Conservation (phyloP, 2,113 vertebrate species). For the Pseudonaja textilis region DNA sequence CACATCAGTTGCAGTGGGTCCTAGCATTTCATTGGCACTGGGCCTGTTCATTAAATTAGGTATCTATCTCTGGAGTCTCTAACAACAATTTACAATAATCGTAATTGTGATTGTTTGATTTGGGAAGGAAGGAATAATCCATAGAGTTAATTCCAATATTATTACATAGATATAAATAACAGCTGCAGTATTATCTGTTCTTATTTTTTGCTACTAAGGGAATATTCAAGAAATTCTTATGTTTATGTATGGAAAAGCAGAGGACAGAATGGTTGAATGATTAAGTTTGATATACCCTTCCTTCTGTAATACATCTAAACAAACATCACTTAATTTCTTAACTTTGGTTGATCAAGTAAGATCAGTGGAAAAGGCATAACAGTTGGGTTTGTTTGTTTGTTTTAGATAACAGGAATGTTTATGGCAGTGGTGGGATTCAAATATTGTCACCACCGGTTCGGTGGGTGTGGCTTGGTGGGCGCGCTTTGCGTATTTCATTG, state of each 20-base stretch:
- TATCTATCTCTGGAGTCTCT: background rate
- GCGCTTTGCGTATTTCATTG: background rate
- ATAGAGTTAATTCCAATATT: background rate
- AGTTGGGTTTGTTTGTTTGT: conserved; percentile 6
- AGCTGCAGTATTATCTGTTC: background rate
- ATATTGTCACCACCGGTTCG: too few relatives aligned
- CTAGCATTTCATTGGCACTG: background rate
- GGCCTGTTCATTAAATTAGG: background rate
- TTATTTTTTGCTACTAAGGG: background rate
- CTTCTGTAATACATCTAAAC: background rate
- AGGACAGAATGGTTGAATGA: conserved; percentile 17
- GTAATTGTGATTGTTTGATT: background rate
- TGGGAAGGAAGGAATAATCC: background rate
- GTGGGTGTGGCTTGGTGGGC: too few relatives aligned
- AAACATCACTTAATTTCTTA: conserved; percentile 14
- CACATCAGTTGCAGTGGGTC: background rate
- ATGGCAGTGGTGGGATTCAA: background rate
- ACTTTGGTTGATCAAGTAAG: conserved; percentile 36
- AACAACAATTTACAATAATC: background rate
- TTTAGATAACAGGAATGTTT: conserved; percentile 44
- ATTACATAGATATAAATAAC: background rate
- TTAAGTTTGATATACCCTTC: background rate
- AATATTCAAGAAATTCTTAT: background rate
- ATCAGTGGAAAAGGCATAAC: conserved; percentile 13
- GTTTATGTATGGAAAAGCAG: background rate